Percentiles rank a stretch among this genome's conserved stretches.
phyloP scores from a whole-genome alignment of 2,797 vertebrate species.

The Champsocephalus gunnari region DNA sequence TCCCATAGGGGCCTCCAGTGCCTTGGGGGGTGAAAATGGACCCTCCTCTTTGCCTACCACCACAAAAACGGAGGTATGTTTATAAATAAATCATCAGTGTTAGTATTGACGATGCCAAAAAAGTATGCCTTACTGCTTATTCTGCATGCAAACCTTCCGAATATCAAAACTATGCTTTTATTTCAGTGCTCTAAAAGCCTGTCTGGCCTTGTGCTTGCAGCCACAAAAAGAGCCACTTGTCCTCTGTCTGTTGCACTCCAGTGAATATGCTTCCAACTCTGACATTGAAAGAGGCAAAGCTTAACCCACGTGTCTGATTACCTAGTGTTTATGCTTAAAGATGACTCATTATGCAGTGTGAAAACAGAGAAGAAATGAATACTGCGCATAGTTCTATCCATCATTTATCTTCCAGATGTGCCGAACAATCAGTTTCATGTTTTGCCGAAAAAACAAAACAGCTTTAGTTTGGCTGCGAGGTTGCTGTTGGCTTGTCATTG shows the following conservation, averaged over 20 bases:
- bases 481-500: constrained; percentile 66
- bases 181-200: constrained; percentile 34
- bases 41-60: constrained; percentile 89
- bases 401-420: constrained; percentile 53
- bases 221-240: constrained; percentile 77
- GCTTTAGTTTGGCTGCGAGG: constrained; percentile 54
- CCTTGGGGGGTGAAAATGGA: constrained; percentile 92
- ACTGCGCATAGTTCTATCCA: constrained; percentile 21
- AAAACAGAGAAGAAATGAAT: constrained; percentile 34
- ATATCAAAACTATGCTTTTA: constrained; percentile 37
- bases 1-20: constrained; percentile 93
- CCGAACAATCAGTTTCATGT: constrained; percentile 40
- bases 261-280: constrained; percentile 72
- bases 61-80: constrained; percentile 93
- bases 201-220: constrained; percentile 57
- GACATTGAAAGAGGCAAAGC: constrained; percentile 73
- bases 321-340: constrained; percentile 40
- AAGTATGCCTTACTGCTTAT: not conserved
- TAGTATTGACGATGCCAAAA: constrained; percentile 43
- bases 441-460: constrained; percentile 19
- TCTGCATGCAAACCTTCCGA: constrained; percentile 20
- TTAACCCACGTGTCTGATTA: constrained; percentile 57
- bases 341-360: constrained; percentile 28
- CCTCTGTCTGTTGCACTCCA: constrained; percentile 64
- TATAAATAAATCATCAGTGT: constrained; percentile 35